Percentiles rank a stretch among this genome's conserved stretches.
phyloP scores from a whole-genome alignment of 1,140 invertebrate species.

The Drosophila nigrodunni region DNA sequence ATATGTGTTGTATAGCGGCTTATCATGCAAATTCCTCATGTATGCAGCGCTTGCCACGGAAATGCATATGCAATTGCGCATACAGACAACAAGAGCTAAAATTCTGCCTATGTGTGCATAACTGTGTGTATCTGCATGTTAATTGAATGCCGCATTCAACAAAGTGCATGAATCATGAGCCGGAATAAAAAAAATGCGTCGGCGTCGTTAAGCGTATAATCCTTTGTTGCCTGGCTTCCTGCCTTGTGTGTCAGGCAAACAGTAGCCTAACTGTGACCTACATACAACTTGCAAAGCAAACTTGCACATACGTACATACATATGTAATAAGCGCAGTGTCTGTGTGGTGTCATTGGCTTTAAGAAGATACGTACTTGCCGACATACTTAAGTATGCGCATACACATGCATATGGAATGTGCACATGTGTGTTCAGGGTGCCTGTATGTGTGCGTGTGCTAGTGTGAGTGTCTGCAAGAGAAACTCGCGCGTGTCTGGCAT shows the following conservation, averaged over 20 bases:
- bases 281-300: constrained; percentile 6
- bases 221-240: constrained; percentile 37
- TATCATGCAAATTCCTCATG: constrained; percentile 53
- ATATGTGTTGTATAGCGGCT: constrained; percentile 26
- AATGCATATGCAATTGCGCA: constrained; percentile 22
- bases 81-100: background rate
- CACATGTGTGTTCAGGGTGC: constrained; percentile 2
- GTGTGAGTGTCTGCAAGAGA: constrained; percentile 36
- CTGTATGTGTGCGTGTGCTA: constrained; percentile 4
- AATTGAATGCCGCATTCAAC: constrained; percentile 21
- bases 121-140: constrained; percentile 10
- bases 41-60: constrained; percentile 13
- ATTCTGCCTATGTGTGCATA: constrained; percentile 1
- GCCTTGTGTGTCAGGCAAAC: constrained; percentile 27
- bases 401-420: constrained; percentile 23
- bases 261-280: constrained; percentile 35
- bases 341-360: constrained; percentile 36
- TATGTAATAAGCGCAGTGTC: constrained; percentile 10
- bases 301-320: constrained; percentile 3
- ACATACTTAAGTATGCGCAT: constrained; percentile 23
- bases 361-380: constrained; percentile 24
- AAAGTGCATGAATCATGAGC: constrained; percentile 31
- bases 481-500: constrained; percentile 51
- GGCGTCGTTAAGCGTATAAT: constrained; percentile 24
- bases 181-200: constrained; percentile 33